Evolutionary conservation across 2,113 vertebrate genomes (phyloP), one percentile per base, ranked within the genome.

Genomic region (Labeo rohita): DNA sequence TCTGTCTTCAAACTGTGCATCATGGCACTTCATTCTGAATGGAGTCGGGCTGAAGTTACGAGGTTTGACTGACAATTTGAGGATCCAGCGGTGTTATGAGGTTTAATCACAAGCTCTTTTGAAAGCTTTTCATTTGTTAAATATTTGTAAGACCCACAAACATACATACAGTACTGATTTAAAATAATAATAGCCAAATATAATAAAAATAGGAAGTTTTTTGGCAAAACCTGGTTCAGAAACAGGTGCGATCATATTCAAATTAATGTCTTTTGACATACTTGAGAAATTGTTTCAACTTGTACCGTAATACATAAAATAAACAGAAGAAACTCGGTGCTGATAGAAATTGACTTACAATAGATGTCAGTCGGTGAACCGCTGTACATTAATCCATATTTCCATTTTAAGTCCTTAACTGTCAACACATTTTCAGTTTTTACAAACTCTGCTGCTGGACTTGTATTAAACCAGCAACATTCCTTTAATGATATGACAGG

Each of bases 341-440:
- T 75, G 73, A 52, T 23, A 50, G 72, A 75, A 52, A 50, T 75
- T 13, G 11, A 34, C 73, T 75, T 75, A 4, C 6, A 12, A 75
- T 75, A 28, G n/a, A 28, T 3, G 2, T 75, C 47, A 23, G 6
- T 50, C n/a, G 45, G 73, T 50, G 45, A 75, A 50, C 3, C 7
- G 23, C 28, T 76, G 28, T 16, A 11, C 75, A 36, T 56, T 56
- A 50, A 28, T 36, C 28, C 68, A 45, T 21, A 36, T 78, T 78
- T 36, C 16, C 8, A 21, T 56, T 54, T 5, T 18, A 54, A 77
- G 21, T 52, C 23, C n/a, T 10, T 36, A 77, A 36, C 50, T 78
- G 75, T 78, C 28, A 78, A 54, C 34, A 13, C 73, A 78, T 78
- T 78, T 78, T 8, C 15, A 54, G 28, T 78, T 56, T 36, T 78